Conservation (phyloP, 1,140 invertebrate genomes). For the Hylaeus volcanicus region DNA sequence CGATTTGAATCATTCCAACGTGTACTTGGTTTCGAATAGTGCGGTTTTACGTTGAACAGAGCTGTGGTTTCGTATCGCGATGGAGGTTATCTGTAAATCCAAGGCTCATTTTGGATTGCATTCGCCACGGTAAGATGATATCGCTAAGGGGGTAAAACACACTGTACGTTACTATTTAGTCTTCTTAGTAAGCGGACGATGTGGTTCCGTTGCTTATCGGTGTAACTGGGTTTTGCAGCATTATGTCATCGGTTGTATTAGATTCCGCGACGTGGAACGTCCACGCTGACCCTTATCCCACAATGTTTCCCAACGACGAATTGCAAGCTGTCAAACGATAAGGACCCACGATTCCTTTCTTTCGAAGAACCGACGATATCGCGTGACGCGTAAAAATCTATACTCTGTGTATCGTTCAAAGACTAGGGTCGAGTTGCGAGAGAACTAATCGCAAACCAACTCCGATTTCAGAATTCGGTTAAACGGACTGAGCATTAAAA, state of each 20-base stretch:
- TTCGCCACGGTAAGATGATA: not conserved
- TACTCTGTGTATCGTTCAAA: too few relatives aligned
- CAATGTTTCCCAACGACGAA: slow-evolving; percentile 25
- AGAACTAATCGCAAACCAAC: too few relatives aligned
- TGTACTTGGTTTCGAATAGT: too few relatives aligned
- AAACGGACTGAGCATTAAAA: too few relatives aligned
- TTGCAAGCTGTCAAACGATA: slow-evolving; percentile 63
- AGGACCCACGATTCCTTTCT: slow-evolving; percentile 5
- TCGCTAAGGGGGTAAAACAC: too few relatives aligned
- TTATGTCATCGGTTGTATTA: slow-evolving; percentile 61
- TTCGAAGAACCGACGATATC: slow-evolving; percentile 29
- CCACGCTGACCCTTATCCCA: slow-evolving; percentile 2
- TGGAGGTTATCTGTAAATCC: too few relatives aligned
- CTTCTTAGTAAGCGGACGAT: not conserved
- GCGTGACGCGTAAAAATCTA: not conserved
- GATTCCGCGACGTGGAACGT: slow-evolving; percentile 47
- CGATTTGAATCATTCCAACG: too few relatives aligned
- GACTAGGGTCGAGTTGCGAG: too few relatives aligned
- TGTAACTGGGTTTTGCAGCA: slow-evolving; percentile 8
- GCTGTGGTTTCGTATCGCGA: too few relatives aligned
- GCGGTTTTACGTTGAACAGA: too few relatives aligned
- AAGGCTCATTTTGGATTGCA: not conserved
- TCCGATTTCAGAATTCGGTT: too few relatives aligned
- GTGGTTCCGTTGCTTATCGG: slow-evolving; percentile 28
- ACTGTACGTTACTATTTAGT: not conserved